Percentiles rank a stretch among this genome's conserved stretches.
These are phyloP conservation scores for Channallabes apus DNA, from an alignment of 2,797 vertebrate species.

Conservation along the genomic window DNA sequence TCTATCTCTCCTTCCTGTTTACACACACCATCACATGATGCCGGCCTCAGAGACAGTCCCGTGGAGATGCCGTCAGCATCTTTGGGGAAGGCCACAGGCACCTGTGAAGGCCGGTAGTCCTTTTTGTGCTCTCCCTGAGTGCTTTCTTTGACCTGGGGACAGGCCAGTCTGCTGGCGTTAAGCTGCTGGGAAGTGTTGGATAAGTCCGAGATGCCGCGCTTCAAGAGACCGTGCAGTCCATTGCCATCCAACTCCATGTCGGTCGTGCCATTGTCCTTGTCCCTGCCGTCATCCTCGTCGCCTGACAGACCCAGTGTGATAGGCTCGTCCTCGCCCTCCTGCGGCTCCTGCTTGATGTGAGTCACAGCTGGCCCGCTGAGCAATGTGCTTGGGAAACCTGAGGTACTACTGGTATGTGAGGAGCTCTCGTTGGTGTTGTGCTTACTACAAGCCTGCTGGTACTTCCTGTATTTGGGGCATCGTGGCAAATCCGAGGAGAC, in stretches of 20 bases:
- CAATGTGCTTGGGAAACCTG: conserved; percentile 98
- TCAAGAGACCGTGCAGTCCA: conserved; percentile 88
- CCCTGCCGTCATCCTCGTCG: conserved; percentile 84
- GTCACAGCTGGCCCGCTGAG: conserved; percentile 71
- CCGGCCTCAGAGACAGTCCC: conserved; percentile 85
- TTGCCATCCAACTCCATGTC: conserved; percentile 89
- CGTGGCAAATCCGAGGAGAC: conserved; percentile 80
- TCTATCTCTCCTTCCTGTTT: conserved; percentile 94
- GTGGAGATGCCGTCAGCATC: conserved; percentile 83
- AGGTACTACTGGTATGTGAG: conserved; percentile 97
- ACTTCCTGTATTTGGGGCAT: conserved; percentile 98
- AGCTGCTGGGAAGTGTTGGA: conserved; percentile 88
- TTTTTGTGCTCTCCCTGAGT: conserved; percentile 99
- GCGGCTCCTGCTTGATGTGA: conserved; percentile 94
- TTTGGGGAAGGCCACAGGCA: conserved; percentile 84
- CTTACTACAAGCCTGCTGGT: conserved; percentile 98
- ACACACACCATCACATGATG: conserved; percentile 88
- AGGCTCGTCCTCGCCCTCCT: conserved; percentile 85
- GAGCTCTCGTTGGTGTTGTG: conserved; percentile 88
- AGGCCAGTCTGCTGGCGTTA: conserved; percentile 85
- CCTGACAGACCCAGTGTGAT: conserved; percentile 89
- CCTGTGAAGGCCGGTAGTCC: conserved; percentile 80
- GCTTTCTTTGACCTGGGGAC: conserved; percentile 90
- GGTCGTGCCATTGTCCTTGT: conserved; percentile 76
- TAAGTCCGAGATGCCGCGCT: conserved; percentile 83